Evolutionary conservation across 2,113 vertebrate genomes (phyloP), one percentile per base, ranked within the genome.

Genomic region (Corythoichthys intestinalis): DNA sequence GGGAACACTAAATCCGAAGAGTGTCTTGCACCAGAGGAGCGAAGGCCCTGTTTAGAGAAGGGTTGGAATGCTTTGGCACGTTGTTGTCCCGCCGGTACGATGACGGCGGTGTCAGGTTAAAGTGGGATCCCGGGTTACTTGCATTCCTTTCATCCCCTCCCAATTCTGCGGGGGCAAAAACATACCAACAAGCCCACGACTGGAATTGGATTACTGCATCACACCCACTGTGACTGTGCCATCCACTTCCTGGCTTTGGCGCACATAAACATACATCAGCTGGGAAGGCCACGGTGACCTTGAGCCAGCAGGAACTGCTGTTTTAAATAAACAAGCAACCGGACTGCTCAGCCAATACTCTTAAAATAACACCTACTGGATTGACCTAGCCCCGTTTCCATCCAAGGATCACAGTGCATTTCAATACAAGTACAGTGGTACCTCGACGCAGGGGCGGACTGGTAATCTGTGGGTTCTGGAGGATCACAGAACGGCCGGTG

Each of bases 71-170:
- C 77, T 69, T 79, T 83, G 83, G 85, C 87, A 74, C 57, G 79
- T 78, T 78, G 82, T 86, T 64, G 76, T 87, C 78, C 79, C 53
- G 6, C 69, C 73, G 71, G 69, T 81, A 79, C 38, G 38, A 65
- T 69, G 75, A 76, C 75, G 76, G 64, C 2, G 85, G 87, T 89
- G 83, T 90, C 89, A 77, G 82, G 81, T 90, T 88, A 67, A 82
- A 63, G 80, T 75, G 67, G 69, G 85, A 80, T 65, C 71, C 77
- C 4, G 20, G 76, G 72, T 82, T 83, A 62, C 75, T 76, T 47
- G 56, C 79, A 88, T 87, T 87, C 87, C 83, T 84, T 48, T 71
- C 64, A 39, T 76, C 83, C 79, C 73, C 77, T 81, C 82, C 86
- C 85, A 41, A 39, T 47, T 57, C 56, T 39, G 64, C 38, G 5